Conservation (phyloP, 1,140 invertebrate species). For the Nasonia longicornis region DNA sequence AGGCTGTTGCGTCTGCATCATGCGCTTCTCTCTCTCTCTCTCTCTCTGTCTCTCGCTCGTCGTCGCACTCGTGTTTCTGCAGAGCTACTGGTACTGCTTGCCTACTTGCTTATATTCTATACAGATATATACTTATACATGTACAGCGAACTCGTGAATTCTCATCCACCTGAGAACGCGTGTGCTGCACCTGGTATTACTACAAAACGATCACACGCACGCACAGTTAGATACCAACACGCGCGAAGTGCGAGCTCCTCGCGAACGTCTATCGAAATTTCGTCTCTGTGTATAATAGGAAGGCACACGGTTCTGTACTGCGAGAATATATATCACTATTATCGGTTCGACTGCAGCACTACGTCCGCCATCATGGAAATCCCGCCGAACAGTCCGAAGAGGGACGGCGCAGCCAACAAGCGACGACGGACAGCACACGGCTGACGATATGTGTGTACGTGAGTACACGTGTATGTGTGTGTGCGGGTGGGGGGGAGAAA, state of each 20-base stretch:
- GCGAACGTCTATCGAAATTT: too few relatives aligned
- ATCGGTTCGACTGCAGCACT: not conserved
- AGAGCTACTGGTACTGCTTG: too few relatives aligned
- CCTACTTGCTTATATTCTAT: not conserved
- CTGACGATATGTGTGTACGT: not conserved
- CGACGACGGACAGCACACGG: not conserved
- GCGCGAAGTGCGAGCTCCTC: not conserved
- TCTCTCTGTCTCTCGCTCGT: not conserved
- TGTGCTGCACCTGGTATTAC: not conserved
- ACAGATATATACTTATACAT: too few relatives aligned
- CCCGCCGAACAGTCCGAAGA: not conserved
- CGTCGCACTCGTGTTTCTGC: not conserved
- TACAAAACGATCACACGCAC: not conserved
- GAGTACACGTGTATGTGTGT: not conserved
- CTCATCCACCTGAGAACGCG: not conserved
- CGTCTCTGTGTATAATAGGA: not conserved
- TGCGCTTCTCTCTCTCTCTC: not conserved
- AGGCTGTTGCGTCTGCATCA: slow-evolving; percentile 42
- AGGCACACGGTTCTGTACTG: not conserved
- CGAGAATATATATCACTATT: not conserved
- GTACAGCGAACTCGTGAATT: not conserved
- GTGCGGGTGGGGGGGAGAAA: too few relatives aligned
- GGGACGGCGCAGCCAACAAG: not conserved
- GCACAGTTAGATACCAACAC: not conserved
- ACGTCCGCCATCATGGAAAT: slow-evolving; percentile 36